Evolutionary conservation across 2,797 vertebrate species (phyloP), one percentile per base, ranked within the genome.

Genomic region (Atherinosoma microstoma): DNA sequence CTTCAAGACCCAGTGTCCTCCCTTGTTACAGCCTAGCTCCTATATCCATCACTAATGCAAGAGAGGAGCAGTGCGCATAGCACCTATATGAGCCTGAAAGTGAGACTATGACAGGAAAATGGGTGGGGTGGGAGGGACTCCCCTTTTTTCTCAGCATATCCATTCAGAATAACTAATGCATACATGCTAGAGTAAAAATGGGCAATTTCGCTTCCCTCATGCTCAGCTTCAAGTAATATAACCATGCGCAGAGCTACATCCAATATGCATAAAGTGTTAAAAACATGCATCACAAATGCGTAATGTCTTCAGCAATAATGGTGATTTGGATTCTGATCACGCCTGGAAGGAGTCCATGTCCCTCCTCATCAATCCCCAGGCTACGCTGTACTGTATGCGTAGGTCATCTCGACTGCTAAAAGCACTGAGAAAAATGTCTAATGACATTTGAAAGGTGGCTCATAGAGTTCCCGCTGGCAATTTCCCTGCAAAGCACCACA

Each of bases 371-470:
- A 76, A 64, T 78, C 83, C 82, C 73, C 62, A 59, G 32, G 72
- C 74, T 64, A 56, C 62, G 53, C 65, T n/a, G 70, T 87, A 87
- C 85, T 79, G 83, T 88, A 64, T 56, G 42, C 9, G 3, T 72
- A 82, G 69, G 84, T 79, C 83, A 85, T 78, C 58, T 76, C 67
- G 81, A 85, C 70, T 57, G 80, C 82, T 84, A 74, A 83, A 87
- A 85, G 76, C 73, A 34, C 58, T 6, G 40, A 80, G 73, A 77
- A 73, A 61, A 87, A 89, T 74, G 73, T 63, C 64, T 82, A 85
- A 89, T 91, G 90, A 92, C 90, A 90, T 93, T 93, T 92, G 84
- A 89, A 90, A 73, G 86, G 82, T 81, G 83, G 67, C 40, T 58
- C 45, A 13, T 70, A 47, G 60, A 64, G 75, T 69, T 83, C 73